phyloP scores from a whole-genome alignment of 1,140 invertebrate species.

The Oncopeltus fasciatus region DNA sequence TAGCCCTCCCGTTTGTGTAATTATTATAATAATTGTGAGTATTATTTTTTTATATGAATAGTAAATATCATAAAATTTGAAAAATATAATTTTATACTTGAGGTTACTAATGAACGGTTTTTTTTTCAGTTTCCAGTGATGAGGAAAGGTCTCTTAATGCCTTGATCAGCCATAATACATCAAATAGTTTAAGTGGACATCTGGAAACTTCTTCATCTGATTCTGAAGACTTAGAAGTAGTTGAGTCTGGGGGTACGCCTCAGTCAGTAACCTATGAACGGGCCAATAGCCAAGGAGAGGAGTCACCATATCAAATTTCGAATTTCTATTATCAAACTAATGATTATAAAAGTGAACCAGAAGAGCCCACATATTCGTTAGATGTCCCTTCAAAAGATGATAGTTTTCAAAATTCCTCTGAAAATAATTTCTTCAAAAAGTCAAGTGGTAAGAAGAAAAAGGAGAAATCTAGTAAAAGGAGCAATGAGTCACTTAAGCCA shows the following conservation, averaged over 20 bases:
- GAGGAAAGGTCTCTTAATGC: no score
- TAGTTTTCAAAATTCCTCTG: not conserved
- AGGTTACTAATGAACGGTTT: no score
- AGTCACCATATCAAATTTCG: not conserved
- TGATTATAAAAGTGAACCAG: not conserved
- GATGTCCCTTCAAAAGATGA: not conserved
- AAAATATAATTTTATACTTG: no score
- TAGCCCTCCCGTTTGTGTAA: no score
- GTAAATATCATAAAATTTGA: no score
- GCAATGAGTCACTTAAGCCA: not conserved
- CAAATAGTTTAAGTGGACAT: no score
- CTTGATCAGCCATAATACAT: no score
- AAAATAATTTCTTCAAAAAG: not conserved
- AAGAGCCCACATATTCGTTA: not conserved
- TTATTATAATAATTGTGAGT: no score
- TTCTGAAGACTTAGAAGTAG: not conserved
- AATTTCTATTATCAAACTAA: not conserved
- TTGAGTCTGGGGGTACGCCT: not conserved
- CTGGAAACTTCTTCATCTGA: not conserved
- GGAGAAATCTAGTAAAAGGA: not conserved
- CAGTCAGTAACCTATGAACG: not conserved
- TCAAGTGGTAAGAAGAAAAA: not conserved
- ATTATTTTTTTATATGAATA: no score
- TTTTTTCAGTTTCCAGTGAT: no score
- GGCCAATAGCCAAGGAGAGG: not conserved